Base-by-base conservation (phyloP, 2,113 vertebrate genomes). In the Cyanistes caeruleus region DNA sequence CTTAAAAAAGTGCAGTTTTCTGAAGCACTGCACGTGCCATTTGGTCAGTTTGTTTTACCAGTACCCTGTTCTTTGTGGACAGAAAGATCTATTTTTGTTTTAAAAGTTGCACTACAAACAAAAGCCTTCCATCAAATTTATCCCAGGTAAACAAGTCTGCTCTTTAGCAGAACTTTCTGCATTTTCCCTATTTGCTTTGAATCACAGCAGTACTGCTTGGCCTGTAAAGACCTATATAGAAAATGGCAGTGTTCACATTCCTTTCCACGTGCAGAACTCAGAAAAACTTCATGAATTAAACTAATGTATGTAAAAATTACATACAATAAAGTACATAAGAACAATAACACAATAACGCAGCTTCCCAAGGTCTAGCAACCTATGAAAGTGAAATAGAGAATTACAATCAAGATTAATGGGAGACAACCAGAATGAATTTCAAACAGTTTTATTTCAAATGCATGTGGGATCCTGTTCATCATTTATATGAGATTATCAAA, bases 351-450 rank as follows among this genome's bases (percentile, higher is more conserved):
- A 95, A 89, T 91, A 96, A 74, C 56, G 90, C 41, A 74, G 82
- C 41, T 95, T 92, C 93, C 84, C 59, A 64, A 97, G 96, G 90
- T 44, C 60, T 51, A 94, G 44, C 82, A 95, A 44, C 15, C 14
- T 51, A 94, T 87, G 91, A 93, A 64, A 65, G 51, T 81, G 89
- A 97, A 96, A 86, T 79, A 79, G 51, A 74, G 65, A 80, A 56
- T 70, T 93, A 84, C 80, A 93, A 93, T 78, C 90, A 95, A 91
- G 84, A 94, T 97, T 95, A 96, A 97, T 94, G 79, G 44, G n/a
- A 84, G 27, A 15, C 31, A 69, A 80, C 25, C 44, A 72, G 53
- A 95, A 84, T 72, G 67, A 97, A 96, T 94, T 96, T 93, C 84
- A 91, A 96, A 95, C 85, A 86, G 78, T 89, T 96, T 89, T 92